phyloP scores from a whole-genome alignment of 2,888 invertebrate genomes.

The Luperina nickerlii region DNA sequence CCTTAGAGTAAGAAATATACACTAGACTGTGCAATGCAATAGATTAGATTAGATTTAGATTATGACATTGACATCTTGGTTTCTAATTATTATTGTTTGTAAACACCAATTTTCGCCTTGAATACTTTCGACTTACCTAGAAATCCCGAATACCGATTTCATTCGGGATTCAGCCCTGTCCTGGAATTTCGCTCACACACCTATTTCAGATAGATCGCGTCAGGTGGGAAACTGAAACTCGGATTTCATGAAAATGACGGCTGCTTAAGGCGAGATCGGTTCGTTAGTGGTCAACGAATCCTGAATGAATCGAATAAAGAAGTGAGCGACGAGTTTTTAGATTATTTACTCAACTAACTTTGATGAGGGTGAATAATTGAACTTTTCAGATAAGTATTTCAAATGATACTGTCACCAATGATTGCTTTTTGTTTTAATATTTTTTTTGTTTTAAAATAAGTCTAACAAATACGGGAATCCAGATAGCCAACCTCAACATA shows the following conservation, averaged over 20 bases:
- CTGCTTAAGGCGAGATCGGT: conserved; percentile 7
- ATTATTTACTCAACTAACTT: neutral
- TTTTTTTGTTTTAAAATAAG: neutral
- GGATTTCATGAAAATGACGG: neutral
- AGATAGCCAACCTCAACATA: neutral
- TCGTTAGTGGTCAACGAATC: neutral
- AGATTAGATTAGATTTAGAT: too few species aligned
- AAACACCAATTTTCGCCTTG: neutral
- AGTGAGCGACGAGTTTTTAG: neutral
- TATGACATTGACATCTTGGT: neutral
- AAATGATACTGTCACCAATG: neutral
- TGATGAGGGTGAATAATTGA: neutral
- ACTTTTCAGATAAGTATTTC: neutral
- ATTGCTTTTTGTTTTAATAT: neutral
- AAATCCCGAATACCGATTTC: conserved; percentile 3
- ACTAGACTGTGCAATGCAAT: neutral
- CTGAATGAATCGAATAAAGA: neutral
- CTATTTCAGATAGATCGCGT: conserved; percentile 19
- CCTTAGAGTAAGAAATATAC: too few species aligned
- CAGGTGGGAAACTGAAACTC: conserved; percentile 4
- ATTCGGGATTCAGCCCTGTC: neutral
- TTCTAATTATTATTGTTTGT: neutral
- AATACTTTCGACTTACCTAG: conserved; percentile 1
- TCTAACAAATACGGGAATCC: neutral
- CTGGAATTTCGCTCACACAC: conserved; percentile 12